Evolutionary conservation across 2,888 invertebrate species (phyloP).

Genomic region (Gastracanthus pulcherrimus): DNA sequence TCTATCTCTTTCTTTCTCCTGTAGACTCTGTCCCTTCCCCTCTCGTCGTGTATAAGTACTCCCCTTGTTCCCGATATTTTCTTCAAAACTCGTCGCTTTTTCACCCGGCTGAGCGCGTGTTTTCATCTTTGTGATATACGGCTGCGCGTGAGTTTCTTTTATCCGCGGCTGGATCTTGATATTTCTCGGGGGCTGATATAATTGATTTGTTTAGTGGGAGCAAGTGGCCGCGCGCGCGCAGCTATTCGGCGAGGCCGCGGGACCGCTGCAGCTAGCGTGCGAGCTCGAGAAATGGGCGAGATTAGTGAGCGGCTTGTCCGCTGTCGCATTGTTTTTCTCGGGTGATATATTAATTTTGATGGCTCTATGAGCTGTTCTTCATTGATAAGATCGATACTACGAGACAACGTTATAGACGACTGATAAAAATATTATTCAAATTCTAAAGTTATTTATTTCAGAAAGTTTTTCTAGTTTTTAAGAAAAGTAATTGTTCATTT

Average conservation of each 20-base stretch:
- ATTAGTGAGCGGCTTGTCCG: constrained; percentile 4
- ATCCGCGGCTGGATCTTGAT: constrained; percentile 5
- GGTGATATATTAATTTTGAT: constrained; percentile 2
- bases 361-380: not conserved
- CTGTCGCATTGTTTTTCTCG: not conserved
- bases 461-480: too few species aligned
- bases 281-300: not conserved
- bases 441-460: too few species aligned
- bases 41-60: too few species aligned
- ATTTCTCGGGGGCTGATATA: not conserved
- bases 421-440: too few species aligned
- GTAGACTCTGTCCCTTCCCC: too few species aligned
- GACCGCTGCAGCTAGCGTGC: too few species aligned
- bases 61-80: constrained; percentile 40
- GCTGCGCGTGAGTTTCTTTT: too few species aligned
- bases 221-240: not conserved
- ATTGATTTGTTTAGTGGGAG: not conserved
- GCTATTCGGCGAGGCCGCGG: too few species aligned
- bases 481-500: too few species aligned
- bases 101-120: not conserved
- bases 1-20: too few species aligned
- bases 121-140: not conserved
- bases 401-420: too few species aligned
- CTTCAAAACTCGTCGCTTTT: constrained; percentile 12
- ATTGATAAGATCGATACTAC: too few species aligned